Evolutionary conservation across 2,113 vertebrate species (phyloP).

Genomic region (Setophaga petechia): DNA sequence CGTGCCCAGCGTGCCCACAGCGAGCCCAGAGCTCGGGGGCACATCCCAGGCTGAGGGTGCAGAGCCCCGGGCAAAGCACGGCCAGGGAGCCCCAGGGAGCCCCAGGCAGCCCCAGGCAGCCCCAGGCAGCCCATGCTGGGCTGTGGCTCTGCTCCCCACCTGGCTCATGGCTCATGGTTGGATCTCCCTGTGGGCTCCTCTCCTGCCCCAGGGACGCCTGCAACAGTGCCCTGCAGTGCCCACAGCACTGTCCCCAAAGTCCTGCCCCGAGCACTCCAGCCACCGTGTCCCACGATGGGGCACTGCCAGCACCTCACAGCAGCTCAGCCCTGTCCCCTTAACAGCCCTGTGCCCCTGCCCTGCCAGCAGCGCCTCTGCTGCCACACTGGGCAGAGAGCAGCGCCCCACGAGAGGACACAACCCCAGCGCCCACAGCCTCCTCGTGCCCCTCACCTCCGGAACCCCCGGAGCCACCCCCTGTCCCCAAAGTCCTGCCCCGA

Average conservation of each 20-base stretch:
- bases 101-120: neutral
- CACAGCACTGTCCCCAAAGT: neutral
- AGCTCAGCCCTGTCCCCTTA: neutral
- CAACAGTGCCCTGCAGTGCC: neutral
- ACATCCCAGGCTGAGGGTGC: neutral
- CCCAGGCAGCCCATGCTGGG: neutral
- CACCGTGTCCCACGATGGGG: neutral
- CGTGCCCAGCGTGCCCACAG: neutral
- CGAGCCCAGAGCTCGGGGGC: fast-evolving
- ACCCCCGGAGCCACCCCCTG: fast-evolving
- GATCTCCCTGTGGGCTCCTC: neutral
- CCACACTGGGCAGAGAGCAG: neutral
- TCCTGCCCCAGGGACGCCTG: fast-evolving
- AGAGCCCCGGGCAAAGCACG: neutral
- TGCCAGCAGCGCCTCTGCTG: neutral
- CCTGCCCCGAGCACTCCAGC: too few relatives aligned
- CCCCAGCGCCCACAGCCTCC: neutral
- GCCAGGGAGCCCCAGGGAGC: neutral
- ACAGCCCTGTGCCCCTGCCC: neutral
- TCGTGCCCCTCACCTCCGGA: neutral
- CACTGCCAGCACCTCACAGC: neutral
- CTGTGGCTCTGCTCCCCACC: neutral
- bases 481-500: fast-evolving
- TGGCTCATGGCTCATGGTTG: neutral
- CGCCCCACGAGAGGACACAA: neutral